Evolutionary conservation across 2,113 vertebrate species (phyloP).

Genomic region (Steatornis caripensis): DNA sequence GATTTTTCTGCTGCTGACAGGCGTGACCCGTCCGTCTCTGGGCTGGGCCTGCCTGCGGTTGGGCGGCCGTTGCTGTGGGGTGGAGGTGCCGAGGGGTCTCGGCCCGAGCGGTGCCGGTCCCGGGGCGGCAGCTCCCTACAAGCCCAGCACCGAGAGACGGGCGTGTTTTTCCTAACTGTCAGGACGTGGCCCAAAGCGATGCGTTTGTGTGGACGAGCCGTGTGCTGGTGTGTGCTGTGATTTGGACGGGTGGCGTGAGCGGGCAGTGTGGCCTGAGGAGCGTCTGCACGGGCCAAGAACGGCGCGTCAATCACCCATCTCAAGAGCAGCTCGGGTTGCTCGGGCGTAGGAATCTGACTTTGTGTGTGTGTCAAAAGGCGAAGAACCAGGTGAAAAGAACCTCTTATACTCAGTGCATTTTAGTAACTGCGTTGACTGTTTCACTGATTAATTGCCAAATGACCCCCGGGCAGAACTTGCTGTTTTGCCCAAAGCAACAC

Average conservation of each 20-base stretch:
- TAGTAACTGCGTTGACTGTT: rapidly evolving
- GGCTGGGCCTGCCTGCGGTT: background rate
- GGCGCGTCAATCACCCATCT: rapidly evolving
- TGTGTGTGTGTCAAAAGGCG: background rate
- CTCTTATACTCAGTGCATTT: rapidly evolving
- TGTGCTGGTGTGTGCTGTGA: rapidly evolving
- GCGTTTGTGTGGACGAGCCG: rapidly evolving
- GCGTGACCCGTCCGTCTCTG: rapidly evolving
- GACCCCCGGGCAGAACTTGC: background rate
- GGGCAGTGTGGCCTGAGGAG: rapidly evolving
- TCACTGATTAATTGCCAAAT: background rate
- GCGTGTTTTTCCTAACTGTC: rapidly evolving
- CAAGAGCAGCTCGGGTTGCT: background rate
- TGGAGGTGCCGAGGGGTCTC: background rate
- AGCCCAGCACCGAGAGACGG: too few relatives aligned
- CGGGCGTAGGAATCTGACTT: rapidly evolving
- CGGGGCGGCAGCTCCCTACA: background rate
- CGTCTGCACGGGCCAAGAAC: background rate
- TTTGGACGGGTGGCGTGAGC: rapidly evolving
- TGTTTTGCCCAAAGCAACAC: background rate
- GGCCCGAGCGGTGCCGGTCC: background rate
- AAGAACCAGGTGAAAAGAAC: background rate
- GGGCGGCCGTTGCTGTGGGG: background rate
- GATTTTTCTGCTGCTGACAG: background rate
- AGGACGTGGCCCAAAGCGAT: rapidly evolving